These are phyloP conservation scores for Syrrhaptes paradoxus DNA, from an alignment of 2,113 vertebrate species.

Conservation along the genomic window DNA sequence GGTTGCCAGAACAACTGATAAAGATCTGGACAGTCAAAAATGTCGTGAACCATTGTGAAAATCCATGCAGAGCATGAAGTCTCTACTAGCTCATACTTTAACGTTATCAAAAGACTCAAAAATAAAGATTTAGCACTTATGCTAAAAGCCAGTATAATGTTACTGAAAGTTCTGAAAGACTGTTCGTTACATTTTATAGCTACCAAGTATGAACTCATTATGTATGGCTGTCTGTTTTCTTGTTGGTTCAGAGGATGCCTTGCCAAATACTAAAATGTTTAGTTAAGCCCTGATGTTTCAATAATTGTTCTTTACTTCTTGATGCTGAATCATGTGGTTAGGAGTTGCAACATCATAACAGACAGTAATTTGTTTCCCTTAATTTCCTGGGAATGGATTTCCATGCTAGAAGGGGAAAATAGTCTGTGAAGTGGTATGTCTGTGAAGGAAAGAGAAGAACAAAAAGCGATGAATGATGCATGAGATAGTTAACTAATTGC, in stretches of 20 bases:
- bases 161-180: neutral
- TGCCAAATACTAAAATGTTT: conserved; percentile 21
- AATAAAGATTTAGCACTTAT: neutral
- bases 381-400: conserved; percentile 28
- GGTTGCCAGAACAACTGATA: neutral
- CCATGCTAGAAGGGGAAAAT: neutral
- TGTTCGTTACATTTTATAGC: neutral
- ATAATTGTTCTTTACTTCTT: conserved; percentile 53
- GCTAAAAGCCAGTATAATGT: neutral
- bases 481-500: neutral
- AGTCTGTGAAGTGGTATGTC: neutral
- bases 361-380: conserved; percentile 43
- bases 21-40: neutral
- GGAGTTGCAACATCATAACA: conserved; percentile 32
- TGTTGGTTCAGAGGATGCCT: neutral
- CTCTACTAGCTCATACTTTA: neutral
- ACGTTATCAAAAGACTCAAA: neutral
- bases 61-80: neutral
- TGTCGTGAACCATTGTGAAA: neutral
- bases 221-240: neutral
- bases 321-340: conserved; percentile 27
- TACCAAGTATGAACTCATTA: neutral
- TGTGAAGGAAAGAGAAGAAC: neutral
- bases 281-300: conserved; percentile 36
- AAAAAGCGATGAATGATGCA: neutral